These are phyloP conservation scores for Ips typographus DNA, from an alignment of 1,140 invertebrate genomes.

Conservation along the genomic window DNA sequence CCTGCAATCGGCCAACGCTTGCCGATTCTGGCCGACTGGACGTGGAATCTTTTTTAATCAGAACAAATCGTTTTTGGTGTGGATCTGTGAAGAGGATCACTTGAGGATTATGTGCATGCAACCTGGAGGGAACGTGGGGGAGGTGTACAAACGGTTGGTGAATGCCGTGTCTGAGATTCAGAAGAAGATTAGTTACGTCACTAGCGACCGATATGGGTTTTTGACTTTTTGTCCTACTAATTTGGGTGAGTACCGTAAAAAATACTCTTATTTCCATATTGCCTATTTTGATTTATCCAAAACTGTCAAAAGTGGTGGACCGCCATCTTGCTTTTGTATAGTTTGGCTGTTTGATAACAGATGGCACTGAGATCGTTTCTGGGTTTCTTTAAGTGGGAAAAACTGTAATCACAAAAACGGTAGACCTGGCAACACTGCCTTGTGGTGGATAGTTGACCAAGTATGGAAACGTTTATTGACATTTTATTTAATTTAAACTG, in stretches of 20 bases:
- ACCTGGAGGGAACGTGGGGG: constrained; percentile 61
- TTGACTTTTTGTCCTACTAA: constrained; percentile 74
- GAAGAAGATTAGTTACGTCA: constrained; percentile 59
- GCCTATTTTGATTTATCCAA: neutral
- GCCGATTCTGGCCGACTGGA: constrained; percentile 76
- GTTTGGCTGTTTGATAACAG: neutral
- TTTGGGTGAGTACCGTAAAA: constrained; percentile 47
- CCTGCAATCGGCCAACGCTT: constrained; percentile 70
- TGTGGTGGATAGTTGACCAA: too few species aligned
- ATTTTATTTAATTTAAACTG: too few species aligned
- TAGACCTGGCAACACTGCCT: too few species aligned
- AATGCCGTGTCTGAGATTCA: constrained; percentile 60
- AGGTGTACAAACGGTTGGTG: constrained; percentile 61
- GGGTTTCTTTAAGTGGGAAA: too few species aligned
- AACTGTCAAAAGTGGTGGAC: too few species aligned
- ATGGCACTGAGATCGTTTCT: neutral
- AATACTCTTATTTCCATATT: neutral
- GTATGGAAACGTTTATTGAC: too few species aligned
- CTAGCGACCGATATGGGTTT: constrained; percentile 64
- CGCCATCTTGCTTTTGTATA: too few species aligned
- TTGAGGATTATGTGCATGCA: constrained; percentile 76
- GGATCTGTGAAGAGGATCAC: constrained; percentile 77
- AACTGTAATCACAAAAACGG: too few species aligned
- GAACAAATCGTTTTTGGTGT: constrained; percentile 73
- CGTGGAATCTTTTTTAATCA: constrained; percentile 75